These are phyloP conservation scores for Balearica regulorum DNA, from an alignment of 2,797 vertebrate species.

Conservation along the genomic window DNA sequence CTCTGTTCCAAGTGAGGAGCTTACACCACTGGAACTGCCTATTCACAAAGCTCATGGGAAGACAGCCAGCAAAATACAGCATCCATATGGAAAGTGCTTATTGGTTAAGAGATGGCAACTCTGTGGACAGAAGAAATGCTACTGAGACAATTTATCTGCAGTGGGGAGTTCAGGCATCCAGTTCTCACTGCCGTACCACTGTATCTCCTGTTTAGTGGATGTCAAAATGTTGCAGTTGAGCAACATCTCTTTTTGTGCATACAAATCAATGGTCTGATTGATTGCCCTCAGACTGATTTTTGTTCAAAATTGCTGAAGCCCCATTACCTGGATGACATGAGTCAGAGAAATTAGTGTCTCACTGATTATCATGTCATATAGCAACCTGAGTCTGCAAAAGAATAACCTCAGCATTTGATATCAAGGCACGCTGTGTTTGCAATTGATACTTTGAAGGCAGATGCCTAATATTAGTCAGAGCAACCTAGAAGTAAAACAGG, in stretches of 20 bases:
- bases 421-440: not conserved
- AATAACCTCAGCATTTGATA: not conserved
- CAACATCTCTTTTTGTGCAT: not conserved
- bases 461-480: not conserved
- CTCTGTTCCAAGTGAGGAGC: not conserved
- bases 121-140: not conserved
- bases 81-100: not conserved
- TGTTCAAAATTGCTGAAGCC: not conserved
- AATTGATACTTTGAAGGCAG: not conserved
- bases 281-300: not conserved
- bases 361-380: not conserved
- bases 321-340: not conserved
- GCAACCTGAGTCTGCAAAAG: not conserved
- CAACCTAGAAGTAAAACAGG: not conserved
- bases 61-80: not conserved
- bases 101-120: not conserved
- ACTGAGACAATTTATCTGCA: not conserved
- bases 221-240: not conserved
- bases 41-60: not conserved
- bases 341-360: not conserved
- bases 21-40: not conserved
- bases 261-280: constrained; percentile 2
- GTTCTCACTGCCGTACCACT: not conserved
- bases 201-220: not conserved
- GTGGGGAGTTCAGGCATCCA: not conserved